These are phyloP conservation scores for Penaeus vannamei DNA, from an alignment of 1,140 invertebrate genomes.

Conservation along the genomic window DNA sequence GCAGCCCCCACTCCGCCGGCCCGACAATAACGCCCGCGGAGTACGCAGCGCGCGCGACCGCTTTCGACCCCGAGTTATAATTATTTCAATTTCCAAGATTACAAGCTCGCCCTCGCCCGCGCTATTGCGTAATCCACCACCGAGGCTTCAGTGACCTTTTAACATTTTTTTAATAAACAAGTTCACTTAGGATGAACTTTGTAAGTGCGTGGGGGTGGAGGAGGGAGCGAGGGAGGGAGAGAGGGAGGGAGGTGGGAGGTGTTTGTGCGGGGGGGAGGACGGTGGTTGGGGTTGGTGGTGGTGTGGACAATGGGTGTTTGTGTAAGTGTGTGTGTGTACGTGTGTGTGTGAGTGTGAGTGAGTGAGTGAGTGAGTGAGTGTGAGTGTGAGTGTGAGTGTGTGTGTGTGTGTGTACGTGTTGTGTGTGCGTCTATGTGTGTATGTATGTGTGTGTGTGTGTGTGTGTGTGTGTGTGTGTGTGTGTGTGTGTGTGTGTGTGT, in stretches of 20 bases:
- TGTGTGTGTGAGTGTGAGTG: not conserved
- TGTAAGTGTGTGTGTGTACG: not conserved
- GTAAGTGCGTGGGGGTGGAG: constrained; percentile 1
- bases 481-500: constrained; percentile 34
- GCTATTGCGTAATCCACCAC: no score
- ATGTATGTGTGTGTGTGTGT: constrained; percentile 30
- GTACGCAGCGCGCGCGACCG: no score
- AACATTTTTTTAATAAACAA: no score
- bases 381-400: not conserved
- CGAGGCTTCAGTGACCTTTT: no score
- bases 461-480: constrained; percentile 31
- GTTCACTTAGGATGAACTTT: no score
- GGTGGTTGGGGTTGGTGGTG: not conserved
- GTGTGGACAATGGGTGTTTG: not conserved
- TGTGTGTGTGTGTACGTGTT: not conserved
- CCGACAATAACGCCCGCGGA: no score
- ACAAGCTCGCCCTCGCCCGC: no score
- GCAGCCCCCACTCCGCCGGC: no score
- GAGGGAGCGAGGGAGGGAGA: no score
- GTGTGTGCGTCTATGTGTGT: constrained; percentile 21
- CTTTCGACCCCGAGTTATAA: no score
- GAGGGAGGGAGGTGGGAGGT: constrained; percentile 20
- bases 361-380: not conserved
- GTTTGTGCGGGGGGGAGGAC: constrained; percentile 1
- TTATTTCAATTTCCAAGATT: no score